Evolutionary conservation across 92 coral and sea anemone genomes (phyloP), one percentile per base, ranked within the genome.

Genomic region (Epizoanthus ramosus): DNA sequence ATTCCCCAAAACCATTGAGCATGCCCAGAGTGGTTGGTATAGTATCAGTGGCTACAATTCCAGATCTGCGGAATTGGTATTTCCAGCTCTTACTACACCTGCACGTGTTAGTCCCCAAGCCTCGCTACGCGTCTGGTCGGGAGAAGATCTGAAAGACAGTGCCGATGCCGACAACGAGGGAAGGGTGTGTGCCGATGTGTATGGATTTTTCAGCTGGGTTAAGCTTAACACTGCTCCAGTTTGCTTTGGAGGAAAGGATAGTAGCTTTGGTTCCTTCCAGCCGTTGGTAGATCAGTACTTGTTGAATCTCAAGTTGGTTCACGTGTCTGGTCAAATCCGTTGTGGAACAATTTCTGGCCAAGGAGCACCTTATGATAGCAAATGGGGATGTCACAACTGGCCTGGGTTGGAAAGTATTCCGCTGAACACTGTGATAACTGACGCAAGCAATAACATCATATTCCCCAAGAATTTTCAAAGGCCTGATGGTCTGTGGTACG

Each of bases 161-260:
- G 17, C 61, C 4, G 77, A 73, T 43, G 0, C 37, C 8, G 88
- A 91, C 80, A 86, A 89, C 63, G 60, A 83, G 31, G 95, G 95
- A 6, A 73, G 88, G 35, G 95, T 89, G 8, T 91, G 94, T 58
- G 95, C 89, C 6, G 95, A 91, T 79, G 88, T 91, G 4, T 91
- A 60, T 57, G 89, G 73, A 4, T 68, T 68, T 35, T 68, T 68
- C 73, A 68, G 73, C 19, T 68, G 73, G 73, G 73, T 68, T 17
- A 68, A 68, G 50, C 73, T 68, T 9, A 68, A 68, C 47, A 18
- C 73, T 3, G 28, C 73, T 37, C 73, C 73, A 68, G 73, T 68
- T 21, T 68, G 73, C 33, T 68, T 68, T 68, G 73, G 73, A 31
- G 73, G 73, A 14, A 68, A 31, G 33, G 47, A 28, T 31, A 43